Evolutionary conservation across 2,113 vertebrate genomes (phyloP).

Genomic region (Nyctereutes procyonoides): DNA sequence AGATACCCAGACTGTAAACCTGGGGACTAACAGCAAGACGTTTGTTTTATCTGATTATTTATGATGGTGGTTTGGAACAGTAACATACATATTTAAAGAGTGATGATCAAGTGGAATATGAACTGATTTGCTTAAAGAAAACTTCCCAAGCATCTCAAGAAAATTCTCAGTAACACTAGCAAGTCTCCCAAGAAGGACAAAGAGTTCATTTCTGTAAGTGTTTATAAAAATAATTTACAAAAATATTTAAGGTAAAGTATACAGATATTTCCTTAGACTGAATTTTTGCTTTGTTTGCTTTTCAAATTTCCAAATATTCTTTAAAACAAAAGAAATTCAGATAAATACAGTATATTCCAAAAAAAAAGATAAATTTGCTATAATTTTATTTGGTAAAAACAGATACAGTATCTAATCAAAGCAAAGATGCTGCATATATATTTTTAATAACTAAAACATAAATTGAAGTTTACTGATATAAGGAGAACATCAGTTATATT

Average conservation of each 20-base stretch:
- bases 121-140: neutral
- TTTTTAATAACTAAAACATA: slow-evolving; percentile 1
- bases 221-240: neutral
- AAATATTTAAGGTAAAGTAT: neutral
- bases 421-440: neutral
- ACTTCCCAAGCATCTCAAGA: neutral
- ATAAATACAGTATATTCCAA: neutral
- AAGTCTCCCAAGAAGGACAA: neutral
- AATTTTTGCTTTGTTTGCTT: slow-evolving; percentile 1
- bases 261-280: neutral
- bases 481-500: neutral
- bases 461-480: neutral
- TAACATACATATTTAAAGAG: neutral
- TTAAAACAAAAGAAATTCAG: neutral
- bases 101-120: neutral
- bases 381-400: neutral
- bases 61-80: neutral
- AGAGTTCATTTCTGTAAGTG: neutral
- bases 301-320: neutral
- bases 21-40: neutral
- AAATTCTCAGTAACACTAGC: neutral
- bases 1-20: neutral
- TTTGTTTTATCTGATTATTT: neutral
- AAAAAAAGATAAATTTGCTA: neutral
- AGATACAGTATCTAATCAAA: neutral